Conservation (phyloP, 2,113 vertebrate genomes). For the Verasper variegatus region DNA sequence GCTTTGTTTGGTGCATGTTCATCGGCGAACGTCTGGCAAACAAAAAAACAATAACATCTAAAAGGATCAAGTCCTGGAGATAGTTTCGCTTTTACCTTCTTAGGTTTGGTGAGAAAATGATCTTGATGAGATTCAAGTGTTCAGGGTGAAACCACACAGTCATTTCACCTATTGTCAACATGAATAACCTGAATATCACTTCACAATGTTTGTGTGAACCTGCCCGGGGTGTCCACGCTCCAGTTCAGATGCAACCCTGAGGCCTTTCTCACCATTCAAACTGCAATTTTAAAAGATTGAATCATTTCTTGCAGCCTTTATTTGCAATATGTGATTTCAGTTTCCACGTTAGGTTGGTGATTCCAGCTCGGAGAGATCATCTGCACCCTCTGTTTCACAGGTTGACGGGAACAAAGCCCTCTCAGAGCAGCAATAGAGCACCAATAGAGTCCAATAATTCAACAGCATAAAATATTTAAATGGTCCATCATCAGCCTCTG, state of each 20-base stretch:
- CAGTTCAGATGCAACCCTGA: too few relatives aligned
- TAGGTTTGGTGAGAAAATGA: not conserved
- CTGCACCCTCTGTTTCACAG: constrained; percentile 27
- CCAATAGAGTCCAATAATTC: constrained; percentile 54
- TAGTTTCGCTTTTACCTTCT: not conserved
- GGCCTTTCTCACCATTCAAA: too few relatives aligned
- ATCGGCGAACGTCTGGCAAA: not conserved
- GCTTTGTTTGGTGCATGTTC: constrained; percentile 8
- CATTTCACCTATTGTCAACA: too few relatives aligned
- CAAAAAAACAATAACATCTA: not conserved
- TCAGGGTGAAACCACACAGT: too few relatives aligned
- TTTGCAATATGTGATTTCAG: constrained; percentile 1
- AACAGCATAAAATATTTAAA: constrained; percentile 68
- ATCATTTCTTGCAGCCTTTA: not conserved
- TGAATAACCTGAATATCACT: too few relatives aligned
- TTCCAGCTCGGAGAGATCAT: constrained; percentile 9
- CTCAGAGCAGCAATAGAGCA: constrained; percentile 20
- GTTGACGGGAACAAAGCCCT: constrained; percentile 60
- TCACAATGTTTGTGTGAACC: too few relatives aligned
- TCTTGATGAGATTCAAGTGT: too few relatives aligned
- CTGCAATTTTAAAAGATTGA: too few relatives aligned
- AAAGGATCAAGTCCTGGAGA: too few relatives aligned
- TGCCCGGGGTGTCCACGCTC: too few relatives aligned
- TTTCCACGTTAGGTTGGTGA: constrained; percentile 5
- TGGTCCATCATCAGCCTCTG: constrained; percentile 39